Evolutionary conservation across 2,888 invertebrate genomes (phyloP), one percentile per base, ranked within the genome.

Genomic region (Polietes domitor): DNA sequence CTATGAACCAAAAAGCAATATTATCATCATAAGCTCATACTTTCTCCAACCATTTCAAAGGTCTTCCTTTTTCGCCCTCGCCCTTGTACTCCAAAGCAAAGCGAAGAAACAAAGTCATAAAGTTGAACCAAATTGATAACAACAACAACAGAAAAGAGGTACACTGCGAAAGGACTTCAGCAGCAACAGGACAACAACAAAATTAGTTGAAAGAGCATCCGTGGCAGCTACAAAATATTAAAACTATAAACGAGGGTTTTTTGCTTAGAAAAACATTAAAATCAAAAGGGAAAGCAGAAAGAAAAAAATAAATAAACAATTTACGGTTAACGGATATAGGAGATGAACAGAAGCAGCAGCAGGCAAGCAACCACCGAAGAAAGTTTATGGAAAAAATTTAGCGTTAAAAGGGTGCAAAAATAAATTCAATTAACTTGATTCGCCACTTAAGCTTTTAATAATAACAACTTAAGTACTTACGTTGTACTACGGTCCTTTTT

Each of bases 351-450:
- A 43, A 24, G 37, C 37, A 37, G 15, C 55, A 19, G 17, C 43
- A 61, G 4, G 26, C 50, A 73, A 70, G 21, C 61, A 61, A 61
- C 26, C 43, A 61, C 17, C 19, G 41, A 32, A 72, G 41, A 43
- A 63, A 77, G 55, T 74, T 50, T 58, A 83, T 63, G 10, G 24
- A 75, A 74, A 70, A n/a, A 65, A 58, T 32, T 21, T 55, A 80
- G 75, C 37, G 70, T 83, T 83, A 81, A 85, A 83, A 72, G 83
- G 85, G 83, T 86, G 83, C 78, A 85, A 85, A 83, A 85, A 77
- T 83, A 86, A 86, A 87, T 87, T 86, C 87, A 86, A 87, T 87
- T 87, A 86, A 87, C 87, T 86, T 83, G 85, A 86, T 86, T 86
- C 85, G 79, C 82, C 81, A 83, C 86, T 87, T 85, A 86, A 87